Evolutionary conservation across 2,888 invertebrate species (phyloP).

Genomic region (Entomobrya proxima): DNA sequence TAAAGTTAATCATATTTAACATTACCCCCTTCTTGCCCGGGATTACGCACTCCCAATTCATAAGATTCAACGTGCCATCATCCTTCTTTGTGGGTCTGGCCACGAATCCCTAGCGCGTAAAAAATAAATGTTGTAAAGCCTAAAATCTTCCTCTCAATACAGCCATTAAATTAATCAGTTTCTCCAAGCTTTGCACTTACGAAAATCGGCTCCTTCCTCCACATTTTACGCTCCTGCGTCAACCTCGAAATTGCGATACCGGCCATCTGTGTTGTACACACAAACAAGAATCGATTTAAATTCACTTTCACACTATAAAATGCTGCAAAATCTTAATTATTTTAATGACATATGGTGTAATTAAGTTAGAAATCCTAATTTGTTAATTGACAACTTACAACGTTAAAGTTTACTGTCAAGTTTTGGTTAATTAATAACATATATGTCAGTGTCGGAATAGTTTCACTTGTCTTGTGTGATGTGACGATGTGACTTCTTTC

Average conservation of each 20-base stretch:
- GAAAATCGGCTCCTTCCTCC: slow-evolving; percentile 99
- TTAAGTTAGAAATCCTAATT: no score
- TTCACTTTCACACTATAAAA: no score
- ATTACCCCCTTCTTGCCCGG: slow-evolving; percentile 96
- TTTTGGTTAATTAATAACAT: no score
- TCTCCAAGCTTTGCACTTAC: slow-evolving; percentile 80
- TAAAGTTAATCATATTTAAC: neutral
- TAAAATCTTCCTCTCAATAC: neutral
- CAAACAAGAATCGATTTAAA: no score
- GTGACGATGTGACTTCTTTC: no score
- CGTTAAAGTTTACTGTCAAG: no score
- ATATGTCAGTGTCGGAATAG: no score
- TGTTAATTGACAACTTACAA: no score
- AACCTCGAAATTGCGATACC: slow-evolving; percentile 97
- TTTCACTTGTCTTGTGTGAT: no score
- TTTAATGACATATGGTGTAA: no score
- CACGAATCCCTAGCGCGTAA: slow-evolving; percentile 87
- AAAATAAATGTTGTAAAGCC: neutral
- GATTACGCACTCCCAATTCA: slow-evolving; percentile 99
- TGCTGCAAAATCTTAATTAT: no score
- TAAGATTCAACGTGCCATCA: slow-evolving; percentile 96
- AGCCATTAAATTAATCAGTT: neutral
- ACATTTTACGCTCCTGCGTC: slow-evolving; percentile 98
- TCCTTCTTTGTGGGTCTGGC: slow-evolving; percentile 96
- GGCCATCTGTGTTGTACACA: no score